A percentile compares a stretch with the other conserved stretches of the same genome.
Evolutionary conservation across 2,113 vertebrate species (phyloP).

Genomic region (Ptyas mucosa): DNA sequence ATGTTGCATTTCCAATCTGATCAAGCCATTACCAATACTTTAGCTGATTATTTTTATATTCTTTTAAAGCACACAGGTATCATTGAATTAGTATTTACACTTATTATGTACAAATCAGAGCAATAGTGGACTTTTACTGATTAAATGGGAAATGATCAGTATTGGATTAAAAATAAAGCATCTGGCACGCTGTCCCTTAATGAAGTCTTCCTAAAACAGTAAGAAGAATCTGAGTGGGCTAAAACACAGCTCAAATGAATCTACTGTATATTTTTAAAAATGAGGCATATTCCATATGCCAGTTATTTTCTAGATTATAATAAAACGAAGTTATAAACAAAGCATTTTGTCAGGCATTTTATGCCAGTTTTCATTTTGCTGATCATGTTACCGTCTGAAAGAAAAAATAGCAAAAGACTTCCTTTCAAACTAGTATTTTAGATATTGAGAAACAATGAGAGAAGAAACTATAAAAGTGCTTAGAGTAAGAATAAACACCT

Average conservation of each 20-base stretch:
- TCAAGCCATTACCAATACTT: slow-evolving; percentile 47
- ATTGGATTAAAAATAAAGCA: slow-evolving; percentile 27
- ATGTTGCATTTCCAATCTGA: slow-evolving; percentile 59
- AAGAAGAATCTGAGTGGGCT: background rate
- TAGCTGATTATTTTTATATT: slow-evolving; percentile 29
- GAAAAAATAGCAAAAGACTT: slow-evolving; percentile 48
- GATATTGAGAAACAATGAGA: slow-evolving; percentile 33
- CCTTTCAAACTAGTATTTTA: slow-evolving; percentile 49
- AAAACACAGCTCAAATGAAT: background rate
- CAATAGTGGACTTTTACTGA: slow-evolving; percentile 33
- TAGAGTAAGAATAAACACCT: slow-evolving; percentile 21
- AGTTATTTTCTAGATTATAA: slow-evolving; percentile 52
- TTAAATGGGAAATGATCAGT: slow-evolving; percentile 38
- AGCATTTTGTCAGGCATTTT: slow-evolving; percentile 36
- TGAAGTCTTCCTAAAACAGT: slow-evolving; percentile 34
- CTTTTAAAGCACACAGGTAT: slow-evolving; percentile 47
- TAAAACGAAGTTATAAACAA: slow-evolving; percentile 38
- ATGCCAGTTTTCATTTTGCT: slow-evolving; percentile 43
- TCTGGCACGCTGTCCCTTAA: slow-evolving; percentile 35
- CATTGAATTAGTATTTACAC: slow-evolving; percentile 46
- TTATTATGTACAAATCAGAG: slow-evolving; percentile 40
- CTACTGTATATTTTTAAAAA: slow-evolving; percentile 31
- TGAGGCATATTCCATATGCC: slow-evolving; percentile 32
- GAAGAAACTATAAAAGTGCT: slow-evolving; percentile 37
- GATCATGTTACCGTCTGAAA: slow-evolving; percentile 54